Conservation (phyloP, 2,797 vertebrate genomes). For the Pangasius larnaudii region DNA sequence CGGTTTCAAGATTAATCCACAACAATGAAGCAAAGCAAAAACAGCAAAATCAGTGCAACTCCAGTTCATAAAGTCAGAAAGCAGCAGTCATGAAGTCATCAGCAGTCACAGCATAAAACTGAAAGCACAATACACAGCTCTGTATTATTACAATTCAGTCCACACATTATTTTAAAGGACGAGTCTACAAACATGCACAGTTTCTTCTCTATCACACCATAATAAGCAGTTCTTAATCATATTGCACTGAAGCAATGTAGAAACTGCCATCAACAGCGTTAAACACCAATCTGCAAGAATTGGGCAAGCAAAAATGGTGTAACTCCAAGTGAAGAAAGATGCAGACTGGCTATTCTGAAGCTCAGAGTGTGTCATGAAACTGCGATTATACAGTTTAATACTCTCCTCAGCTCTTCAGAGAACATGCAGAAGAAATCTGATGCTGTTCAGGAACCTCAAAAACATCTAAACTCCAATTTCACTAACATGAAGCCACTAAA, state of each 20-base stretch:
- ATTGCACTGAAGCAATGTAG: neutral
- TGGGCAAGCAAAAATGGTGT: neutral
- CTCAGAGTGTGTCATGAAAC: neutral
- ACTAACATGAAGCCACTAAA: constrained; percentile 21
- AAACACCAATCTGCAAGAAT: neutral
- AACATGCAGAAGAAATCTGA: constrained; percentile 13
- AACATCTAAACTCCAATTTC: constrained; percentile 2
- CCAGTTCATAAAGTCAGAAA: neutral
- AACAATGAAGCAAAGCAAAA: neutral
- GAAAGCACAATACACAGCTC: neutral
- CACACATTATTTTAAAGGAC: neutral
- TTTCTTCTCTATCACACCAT: neutral
- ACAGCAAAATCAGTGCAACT: neutral
- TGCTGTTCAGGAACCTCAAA: neutral
- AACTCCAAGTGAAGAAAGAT: neutral
- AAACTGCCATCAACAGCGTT: neutral
- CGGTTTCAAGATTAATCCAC: neutral
- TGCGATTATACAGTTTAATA: neutral
- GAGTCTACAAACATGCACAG: neutral
- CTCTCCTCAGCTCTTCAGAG: neutral
- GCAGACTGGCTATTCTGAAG: neutral
- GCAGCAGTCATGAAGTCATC: neutral
- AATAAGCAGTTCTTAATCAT: neutral
- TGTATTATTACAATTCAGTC: neutral
- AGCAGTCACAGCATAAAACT: neutral